phyloP scores from a whole-genome alignment of 1,140 invertebrate genomes.

The Saxidomus purpurata region DNA sequence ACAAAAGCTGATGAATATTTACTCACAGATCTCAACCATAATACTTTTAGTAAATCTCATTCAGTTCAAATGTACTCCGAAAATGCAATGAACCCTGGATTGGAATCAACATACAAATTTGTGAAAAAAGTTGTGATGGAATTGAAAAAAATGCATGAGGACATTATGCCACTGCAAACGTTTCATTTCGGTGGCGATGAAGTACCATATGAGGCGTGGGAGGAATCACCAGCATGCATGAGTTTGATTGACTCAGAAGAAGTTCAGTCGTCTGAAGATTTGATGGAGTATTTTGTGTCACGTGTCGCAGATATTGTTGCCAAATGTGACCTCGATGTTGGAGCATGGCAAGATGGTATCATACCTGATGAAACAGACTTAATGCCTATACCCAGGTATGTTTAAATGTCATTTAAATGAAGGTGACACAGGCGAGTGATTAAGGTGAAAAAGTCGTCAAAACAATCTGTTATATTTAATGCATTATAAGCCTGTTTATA shows the following conservation, averaged over 20 bases:
- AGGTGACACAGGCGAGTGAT: no score
- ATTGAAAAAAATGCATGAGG: slow-evolving; percentile 79
- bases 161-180: slow-evolving; percentile 76
- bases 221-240: slow-evolving; percentile 79
- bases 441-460: no score
- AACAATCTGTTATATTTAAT: no score
- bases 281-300: slow-evolving; percentile 82
- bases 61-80: slow-evolving; percentile 83
- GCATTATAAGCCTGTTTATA: no score
- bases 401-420: not conserved
- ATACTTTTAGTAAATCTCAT: slow-evolving; percentile 39
- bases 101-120: slow-evolving; percentile 83
- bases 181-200: slow-evolving; percentile 86
- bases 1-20: slow-evolving; percentile 77
- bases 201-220: slow-evolving; percentile 82
- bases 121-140: slow-evolving; percentile 80
- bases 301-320: slow-evolving; percentile 73
- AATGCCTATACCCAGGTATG: slow-evolving; percentile 63
- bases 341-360: slow-evolving; percentile 82
- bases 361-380: slow-evolving; percentile 70
- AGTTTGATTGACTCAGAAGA: slow-evolving; percentile 71
- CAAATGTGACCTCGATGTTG: slow-evolving; percentile 74
- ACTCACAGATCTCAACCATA: slow-evolving; percentile 74
- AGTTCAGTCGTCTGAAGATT: slow-evolving; percentile 71
- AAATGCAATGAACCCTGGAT: slow-evolving; percentile 83